These are phyloP conservation scores for Brachionichthys hirsutus DNA, from an alignment of 2,113 vertebrate genomes.

Conservation along the genomic window DNA sequence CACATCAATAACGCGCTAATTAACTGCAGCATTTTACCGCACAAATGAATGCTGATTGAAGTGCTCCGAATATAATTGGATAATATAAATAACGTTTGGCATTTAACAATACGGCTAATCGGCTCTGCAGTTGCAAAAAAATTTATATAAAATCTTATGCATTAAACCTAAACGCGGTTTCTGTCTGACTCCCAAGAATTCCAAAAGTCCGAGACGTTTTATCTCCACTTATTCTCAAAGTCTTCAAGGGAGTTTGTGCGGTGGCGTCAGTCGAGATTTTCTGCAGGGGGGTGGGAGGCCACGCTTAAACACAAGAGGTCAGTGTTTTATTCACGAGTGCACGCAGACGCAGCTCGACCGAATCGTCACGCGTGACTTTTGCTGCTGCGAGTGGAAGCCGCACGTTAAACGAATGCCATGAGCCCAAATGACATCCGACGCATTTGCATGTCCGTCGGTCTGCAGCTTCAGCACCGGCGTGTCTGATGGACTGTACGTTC, in stretches of 20 bases:
- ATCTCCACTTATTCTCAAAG: not conserved
- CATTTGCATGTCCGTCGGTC: conserved; percentile 10
- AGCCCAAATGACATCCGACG: conserved; percentile 26
- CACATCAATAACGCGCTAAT: no score
- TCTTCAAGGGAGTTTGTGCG: not conserved
- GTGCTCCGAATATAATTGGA: conserved; percentile 4
- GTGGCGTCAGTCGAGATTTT: no score
- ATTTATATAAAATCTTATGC: not conserved
- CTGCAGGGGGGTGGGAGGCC: no score
- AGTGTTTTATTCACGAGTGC: conserved; percentile 46
- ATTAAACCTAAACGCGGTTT: not conserved
- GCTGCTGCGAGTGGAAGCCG: conserved; percentile 5
- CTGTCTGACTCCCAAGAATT: not conserved
- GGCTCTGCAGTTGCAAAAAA: conserved; percentile 1
- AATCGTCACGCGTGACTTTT: conserved; percentile 32
- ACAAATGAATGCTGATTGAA: no score
- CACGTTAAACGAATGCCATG: conserved; percentile 23
- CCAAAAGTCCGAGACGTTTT: not conserved
- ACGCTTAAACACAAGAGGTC: conserved; percentile 6
- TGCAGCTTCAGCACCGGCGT: not conserved
- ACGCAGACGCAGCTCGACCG: conserved; percentile 14
- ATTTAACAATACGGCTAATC: conserved; percentile 12
- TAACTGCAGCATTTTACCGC: no score
- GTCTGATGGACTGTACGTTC: conserved; percentile 22
- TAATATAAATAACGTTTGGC: conserved; percentile 2